Percentiles rank a stretch among this genome's conserved stretches.
These are phyloP conservation scores for Xiphophorus maculatus DNA, from an alignment of 2,113 vertebrate species.

Conservation along the genomic window DNA sequence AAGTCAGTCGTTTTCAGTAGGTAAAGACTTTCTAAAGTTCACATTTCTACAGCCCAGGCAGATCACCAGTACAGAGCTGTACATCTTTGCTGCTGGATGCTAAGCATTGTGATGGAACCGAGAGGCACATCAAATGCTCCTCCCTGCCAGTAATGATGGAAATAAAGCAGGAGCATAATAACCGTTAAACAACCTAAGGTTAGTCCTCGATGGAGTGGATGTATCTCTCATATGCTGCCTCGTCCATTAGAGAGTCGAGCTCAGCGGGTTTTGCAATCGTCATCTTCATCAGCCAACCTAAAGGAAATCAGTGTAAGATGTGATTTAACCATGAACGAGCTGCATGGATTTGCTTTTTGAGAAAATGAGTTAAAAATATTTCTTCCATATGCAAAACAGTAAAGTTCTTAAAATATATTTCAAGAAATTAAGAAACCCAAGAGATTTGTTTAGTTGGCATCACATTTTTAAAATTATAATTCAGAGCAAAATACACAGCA, in stretches of 20 bases:
- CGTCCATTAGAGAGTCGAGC: constrained; percentile 91
- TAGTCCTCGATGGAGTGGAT: constrained; percentile 94
- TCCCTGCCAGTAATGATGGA: constrained; percentile 36
- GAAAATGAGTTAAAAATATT: neutral
- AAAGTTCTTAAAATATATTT: neutral
- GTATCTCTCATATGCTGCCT: constrained; percentile 93
- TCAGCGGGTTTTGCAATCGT: constrained; percentile 90
- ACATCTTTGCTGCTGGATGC: constrained; percentile 28
- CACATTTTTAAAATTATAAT: too few relatives aligned
- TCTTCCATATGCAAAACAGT: neutral
- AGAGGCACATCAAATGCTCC: constrained; percentile 37
- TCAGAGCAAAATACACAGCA: neutral
- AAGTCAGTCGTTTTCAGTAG: constrained; percentile 46
- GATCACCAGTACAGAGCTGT: constrained; percentile 33
- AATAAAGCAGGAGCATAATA: constrained; percentile 24
- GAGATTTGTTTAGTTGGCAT: too few relatives aligned
- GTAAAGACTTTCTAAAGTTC: constrained; percentile 57
- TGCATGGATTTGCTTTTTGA: neutral
- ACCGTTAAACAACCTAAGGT: constrained; percentile 24
- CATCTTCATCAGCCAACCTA: constrained; percentile 99
- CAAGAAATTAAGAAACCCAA: neutral
- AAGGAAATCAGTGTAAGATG: constrained; percentile 18
- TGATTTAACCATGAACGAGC: neutral
- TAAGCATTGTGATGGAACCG: constrained; percentile 31
- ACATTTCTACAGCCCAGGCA: constrained; percentile 52